Evolutionary conservation across 2,113 vertebrate genomes (phyloP).

Genomic region (Loxodonta africana): DNA sequence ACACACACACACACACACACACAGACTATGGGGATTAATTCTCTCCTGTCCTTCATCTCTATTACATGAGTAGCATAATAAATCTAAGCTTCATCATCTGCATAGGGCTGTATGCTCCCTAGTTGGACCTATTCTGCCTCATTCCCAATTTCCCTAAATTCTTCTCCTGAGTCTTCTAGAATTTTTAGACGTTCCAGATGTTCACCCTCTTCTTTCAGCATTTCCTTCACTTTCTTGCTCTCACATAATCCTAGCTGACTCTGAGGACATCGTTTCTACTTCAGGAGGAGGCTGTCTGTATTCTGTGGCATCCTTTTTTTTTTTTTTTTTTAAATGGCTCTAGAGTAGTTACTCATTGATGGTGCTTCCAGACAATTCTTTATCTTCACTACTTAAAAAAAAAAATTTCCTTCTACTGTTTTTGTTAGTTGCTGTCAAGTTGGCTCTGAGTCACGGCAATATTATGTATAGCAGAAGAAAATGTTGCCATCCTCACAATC

Average conservation of each 20-base stretch:
- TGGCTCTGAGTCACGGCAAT: too few species aligned
- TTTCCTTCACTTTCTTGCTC: neutral
- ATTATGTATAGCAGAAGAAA: too few species aligned
- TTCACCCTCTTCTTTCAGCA: neutral
- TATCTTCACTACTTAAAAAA: neutral
- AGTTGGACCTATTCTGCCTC: neutral
- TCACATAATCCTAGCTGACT: neutral
- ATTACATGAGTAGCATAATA: neutral
- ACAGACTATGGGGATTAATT: neutral
- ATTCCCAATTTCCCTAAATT: neutral
- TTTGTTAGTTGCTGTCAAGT: too few species aligned
- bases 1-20: neutral
- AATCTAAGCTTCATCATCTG: neutral
- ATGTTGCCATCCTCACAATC: too few species aligned
- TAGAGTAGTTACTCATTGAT: neutral
- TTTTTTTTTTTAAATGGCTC: too few species aligned
- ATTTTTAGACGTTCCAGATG: neutral
- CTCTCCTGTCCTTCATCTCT: neutral
- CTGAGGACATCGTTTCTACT: neutral
- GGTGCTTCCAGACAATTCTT: neutral
- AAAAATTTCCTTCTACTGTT: neutral
- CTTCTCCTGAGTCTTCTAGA: neutral
- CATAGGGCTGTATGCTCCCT: accelerated
- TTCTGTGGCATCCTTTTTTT: too few species aligned
- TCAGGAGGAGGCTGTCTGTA: neutral